Evolutionary conservation across 1,140 invertebrate species (phyloP), one percentile per base, ranked within the genome.

Genomic region (Catajapyx aquilonaris): DNA sequence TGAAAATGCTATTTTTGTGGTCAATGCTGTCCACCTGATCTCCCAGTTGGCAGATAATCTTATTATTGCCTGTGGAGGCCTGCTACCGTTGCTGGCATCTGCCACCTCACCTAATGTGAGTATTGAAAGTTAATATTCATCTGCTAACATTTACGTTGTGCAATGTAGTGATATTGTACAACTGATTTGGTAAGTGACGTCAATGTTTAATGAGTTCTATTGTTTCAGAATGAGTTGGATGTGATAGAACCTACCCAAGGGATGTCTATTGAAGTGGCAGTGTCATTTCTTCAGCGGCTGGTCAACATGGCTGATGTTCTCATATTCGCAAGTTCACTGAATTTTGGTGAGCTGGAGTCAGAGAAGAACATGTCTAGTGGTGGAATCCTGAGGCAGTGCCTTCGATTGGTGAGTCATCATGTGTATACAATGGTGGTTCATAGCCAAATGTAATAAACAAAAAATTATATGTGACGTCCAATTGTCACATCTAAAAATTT

Each of bases 361-460:
- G 95, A 99, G 56, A 99, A 98, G 61, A 98, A 96, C 53, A 97
- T 98, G 91, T 93, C 91, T n/a, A 86, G 81, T 50, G 95, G 95
- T 19, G 94, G 93, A 28, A 98, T 99, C 44, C 58, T 99, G 10
- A 61, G 94, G 41, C 95, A 99, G 60, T 95, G 91, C 58, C 66
- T 98, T 20, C 62, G 95, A 60, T 61, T 98, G 69, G 91, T 91
- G 63, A 65, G 68, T 66, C 23, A 28, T 28, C 23, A 28, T 43
- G n/a, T n/a, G n/a, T n/a, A n/a, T n/a, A n/a, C n/a, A n/a, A n/a
- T n/a, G n/a, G n/a, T n/a, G n/a, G n/a, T n/a, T n/a, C n/a, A n/a
- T n/a, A n/a, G n/a, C n/a, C n/a, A n/a, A n/a, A n/a, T n/a, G n/a
- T n/a, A n/a, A n/a, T n/a, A n/a, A n/a, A n/a, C n/a, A n/a, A n/a